Conservation (phyloP, 1,140 invertebrate genomes). For the Chionoecetes opilio region DNA sequence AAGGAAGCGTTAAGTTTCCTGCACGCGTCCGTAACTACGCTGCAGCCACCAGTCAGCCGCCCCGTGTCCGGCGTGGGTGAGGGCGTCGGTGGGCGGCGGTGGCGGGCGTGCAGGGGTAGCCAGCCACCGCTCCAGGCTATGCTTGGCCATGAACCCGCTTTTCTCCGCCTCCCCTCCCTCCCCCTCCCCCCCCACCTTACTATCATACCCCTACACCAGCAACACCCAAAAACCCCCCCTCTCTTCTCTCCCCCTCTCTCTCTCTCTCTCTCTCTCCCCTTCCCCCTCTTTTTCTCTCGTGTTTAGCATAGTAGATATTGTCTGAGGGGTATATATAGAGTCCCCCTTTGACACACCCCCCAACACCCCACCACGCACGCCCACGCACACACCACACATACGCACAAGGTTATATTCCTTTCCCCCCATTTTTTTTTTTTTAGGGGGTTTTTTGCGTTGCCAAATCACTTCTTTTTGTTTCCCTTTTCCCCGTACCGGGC, state of each 20-base stretch:
- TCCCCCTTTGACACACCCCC: not conserved
- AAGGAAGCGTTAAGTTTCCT: not conserved
- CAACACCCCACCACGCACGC: too few relatives aligned
- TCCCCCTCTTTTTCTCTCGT: not conserved
- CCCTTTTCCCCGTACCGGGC: not conserved
- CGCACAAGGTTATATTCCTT: too few relatives aligned
- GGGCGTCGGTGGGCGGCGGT: not conserved
- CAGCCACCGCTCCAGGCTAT: not conserved
- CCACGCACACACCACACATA: too few relatives aligned
- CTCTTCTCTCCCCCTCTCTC: not conserved
- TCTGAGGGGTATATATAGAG: too few relatives aligned
- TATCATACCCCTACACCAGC: not conserved
- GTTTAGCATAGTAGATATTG: too few relatives aligned
- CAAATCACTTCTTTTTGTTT: not conserved
- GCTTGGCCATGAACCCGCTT: constrained; percentile 15
- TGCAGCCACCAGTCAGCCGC: not conserved
- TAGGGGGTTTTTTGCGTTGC: too few relatives aligned
- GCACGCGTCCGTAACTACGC: not conserved
- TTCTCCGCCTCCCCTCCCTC: not conserved
- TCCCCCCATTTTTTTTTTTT: too few relatives aligned
- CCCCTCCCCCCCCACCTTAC: too few relatives aligned
- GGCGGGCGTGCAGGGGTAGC: constrained; percentile 20
- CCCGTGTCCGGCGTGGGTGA: not conserved
- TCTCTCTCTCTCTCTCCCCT: not conserved
- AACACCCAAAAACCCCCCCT: too few relatives aligned